Conservation (phyloP, 2,797 vertebrate species). For the Crocodylus rhombifer region DNA sequence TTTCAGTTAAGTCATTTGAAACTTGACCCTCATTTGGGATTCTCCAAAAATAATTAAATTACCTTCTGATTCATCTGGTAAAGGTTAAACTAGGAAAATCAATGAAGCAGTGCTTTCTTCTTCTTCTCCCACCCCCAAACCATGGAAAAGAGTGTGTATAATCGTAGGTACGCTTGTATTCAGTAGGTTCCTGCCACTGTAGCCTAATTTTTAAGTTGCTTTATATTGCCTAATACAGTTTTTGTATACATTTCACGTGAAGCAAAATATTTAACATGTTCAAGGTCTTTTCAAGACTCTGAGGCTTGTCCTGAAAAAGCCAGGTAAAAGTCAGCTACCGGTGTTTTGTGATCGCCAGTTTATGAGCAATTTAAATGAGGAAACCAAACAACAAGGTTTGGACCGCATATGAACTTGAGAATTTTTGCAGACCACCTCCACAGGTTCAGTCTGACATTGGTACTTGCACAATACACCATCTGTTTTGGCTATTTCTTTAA, state of each 20-base stretch:
- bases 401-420: not conserved
- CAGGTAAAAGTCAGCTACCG: not conserved
- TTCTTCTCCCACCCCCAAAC: not conserved
- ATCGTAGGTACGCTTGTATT: accelerated
- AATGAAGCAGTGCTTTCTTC: not conserved
- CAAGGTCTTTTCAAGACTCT: not conserved
- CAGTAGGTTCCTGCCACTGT: accelerated
- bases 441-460: not conserved
- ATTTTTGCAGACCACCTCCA: not conserved
- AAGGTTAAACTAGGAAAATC: not conserved
- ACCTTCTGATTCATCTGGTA: not conserved
- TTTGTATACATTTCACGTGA: accelerated
- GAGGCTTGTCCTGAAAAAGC: not conserved
- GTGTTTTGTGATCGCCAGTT: not conserved
- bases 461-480: too few species aligned
- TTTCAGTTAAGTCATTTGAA: slow-evolving; percentile 26
- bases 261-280: not conserved
- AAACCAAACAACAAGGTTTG: not conserved
- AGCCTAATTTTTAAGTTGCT: not conserved
- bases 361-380: not conserved
- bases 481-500: not conserved
- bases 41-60: slow-evolving; percentile 47
- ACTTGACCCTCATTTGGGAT: slow-evolving; percentile 34
- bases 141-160: accelerated
- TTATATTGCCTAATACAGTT: not conserved